phyloP scores from a whole-genome alignment of 2,888 invertebrate genomes.

The Ormyrus rosae region DNA sequence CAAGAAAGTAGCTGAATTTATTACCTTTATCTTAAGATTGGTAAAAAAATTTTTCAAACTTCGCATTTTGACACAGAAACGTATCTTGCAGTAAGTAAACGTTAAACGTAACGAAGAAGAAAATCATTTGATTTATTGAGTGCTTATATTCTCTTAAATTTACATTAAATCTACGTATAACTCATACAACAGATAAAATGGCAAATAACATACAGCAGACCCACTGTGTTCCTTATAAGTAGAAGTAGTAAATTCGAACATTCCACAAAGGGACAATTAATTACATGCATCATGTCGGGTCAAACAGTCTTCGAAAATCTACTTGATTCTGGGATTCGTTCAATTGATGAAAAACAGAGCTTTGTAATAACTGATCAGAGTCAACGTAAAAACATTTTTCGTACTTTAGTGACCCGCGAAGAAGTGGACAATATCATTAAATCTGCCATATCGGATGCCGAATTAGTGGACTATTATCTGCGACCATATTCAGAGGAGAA shows the following conservation, averaged over 20 bases:
- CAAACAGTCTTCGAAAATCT: slow-evolving; percentile 5
- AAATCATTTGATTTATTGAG: no score
- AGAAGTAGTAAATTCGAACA: background rate
- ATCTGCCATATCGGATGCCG: slow-evolving; percentile 32
- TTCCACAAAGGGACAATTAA: background rate
- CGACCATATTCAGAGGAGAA: slow-evolving; percentile 64
- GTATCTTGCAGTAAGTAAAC: no score
- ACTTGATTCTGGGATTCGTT: background rate
- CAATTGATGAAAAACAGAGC: background rate
- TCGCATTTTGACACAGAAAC: no score
- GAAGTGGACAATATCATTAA: slow-evolving; percentile 59
- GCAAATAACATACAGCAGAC: background rate
- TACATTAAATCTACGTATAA: no score
- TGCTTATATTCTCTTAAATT: no score
- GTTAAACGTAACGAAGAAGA: no score
- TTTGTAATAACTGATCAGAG: background rate
- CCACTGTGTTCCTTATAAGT: no score
- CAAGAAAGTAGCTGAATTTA: no score
- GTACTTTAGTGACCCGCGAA: slow-evolving; percentile 55
- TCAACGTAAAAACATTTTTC: slow-evolving; percentile 21
- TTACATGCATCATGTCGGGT: slow-evolving; percentile 1
- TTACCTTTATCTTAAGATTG: no score
- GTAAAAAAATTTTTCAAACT: no score
- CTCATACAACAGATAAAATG: background rate
- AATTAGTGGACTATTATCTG: slow-evolving; percentile 61